Conservation (phyloP, 2,888 invertebrate genomes). For the Acrobasis consociella region DNA sequence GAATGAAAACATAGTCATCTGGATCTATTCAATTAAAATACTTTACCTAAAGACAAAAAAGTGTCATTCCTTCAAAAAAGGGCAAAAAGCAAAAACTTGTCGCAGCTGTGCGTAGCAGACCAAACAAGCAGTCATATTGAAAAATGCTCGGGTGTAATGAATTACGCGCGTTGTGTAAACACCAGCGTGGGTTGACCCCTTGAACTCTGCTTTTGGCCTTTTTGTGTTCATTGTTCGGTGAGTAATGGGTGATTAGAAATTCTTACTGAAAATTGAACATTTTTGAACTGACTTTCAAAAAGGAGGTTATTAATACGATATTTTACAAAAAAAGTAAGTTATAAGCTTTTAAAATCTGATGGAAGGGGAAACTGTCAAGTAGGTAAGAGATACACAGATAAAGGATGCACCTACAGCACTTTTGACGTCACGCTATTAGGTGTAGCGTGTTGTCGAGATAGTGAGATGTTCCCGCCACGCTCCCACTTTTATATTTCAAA, state of each 20-base stretch:
- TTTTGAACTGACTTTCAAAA: no score
- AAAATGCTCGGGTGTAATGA: constrained; percentile 12
- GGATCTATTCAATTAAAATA: neutral
- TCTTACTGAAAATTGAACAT: neutral
- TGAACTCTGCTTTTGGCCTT: constrained; percentile 5
- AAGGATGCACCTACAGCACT: no score
- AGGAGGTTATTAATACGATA: no score
- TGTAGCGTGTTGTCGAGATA: no score
- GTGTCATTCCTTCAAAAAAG: neutral
- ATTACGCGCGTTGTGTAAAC: constrained; percentile 13
- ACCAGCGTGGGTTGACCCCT: neutral
- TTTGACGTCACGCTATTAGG: no score
- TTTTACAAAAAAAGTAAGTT: no score
- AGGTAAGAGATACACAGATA: no score
- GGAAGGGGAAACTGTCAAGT: no score
- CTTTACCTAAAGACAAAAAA: neutral
- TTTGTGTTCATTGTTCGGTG: neutral
- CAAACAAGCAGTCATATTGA: constrained; percentile 12
- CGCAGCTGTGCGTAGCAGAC: constrained; percentile 13
- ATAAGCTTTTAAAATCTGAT: no score
- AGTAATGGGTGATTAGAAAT: neutral
- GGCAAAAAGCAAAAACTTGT: neutral
- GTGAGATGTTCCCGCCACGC: no score
- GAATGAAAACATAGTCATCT: no score
- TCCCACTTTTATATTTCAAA: no score